phyloP scores from a whole-genome alignment of 2,113 vertebrate species.

The Erinaceus europaeus region DNA sequence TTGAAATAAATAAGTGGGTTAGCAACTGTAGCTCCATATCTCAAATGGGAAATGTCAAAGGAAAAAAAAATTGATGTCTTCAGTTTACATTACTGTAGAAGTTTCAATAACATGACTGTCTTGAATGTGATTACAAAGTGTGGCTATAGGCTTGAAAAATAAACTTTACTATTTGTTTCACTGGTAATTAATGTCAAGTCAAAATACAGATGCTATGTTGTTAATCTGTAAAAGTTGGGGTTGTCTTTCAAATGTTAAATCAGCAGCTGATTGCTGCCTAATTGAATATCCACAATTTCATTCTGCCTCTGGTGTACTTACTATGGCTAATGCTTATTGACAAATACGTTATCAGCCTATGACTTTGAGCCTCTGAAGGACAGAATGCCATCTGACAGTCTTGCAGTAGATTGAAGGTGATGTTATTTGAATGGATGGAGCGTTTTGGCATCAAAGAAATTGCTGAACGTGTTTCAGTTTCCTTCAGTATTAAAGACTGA shows the following conservation, averaged over 20 bases:
- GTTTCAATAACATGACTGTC: not conserved
- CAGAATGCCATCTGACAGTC: not conserved
- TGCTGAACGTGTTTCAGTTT: not conserved
- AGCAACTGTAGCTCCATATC: not conserved
- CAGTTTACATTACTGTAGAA: not conserved
- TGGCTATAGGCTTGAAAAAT: constrained; percentile 55
- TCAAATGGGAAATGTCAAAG: not conserved
- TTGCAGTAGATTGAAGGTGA: not conserved
- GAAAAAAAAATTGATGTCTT: not conserved
- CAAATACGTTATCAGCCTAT: constrained; percentile 2
- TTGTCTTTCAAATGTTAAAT: constrained; percentile 55
- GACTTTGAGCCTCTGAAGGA: constrained; percentile 41
- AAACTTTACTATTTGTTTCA: constrained; percentile 54
- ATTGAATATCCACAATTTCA: constrained; percentile 56
- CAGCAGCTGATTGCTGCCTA: constrained; percentile 30
- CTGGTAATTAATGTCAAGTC: constrained; percentile 45
- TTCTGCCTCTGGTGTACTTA: constrained; percentile 16
- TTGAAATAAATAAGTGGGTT: not conserved
- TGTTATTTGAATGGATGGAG: not conserved
- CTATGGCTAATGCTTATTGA: constrained; percentile 27
- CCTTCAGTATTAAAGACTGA: not conserved
- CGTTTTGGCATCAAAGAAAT: constrained; percentile 3
- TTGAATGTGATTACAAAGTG: constrained; percentile 48
- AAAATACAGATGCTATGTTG: constrained; percentile 35
- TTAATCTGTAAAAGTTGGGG: constrained; percentile 29